A percentile compares a stretch with the other conserved stretches of the same genome.
phyloP scores from a whole-genome alignment of 2,113 vertebrate genomes.

The human region GRCh38 chr17:72451001-72451500 shows the following conservation, averaged over 20 bases:
- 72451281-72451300: no score
- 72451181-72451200: not conserved
- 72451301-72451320: not conserved
- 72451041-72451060: not conserved
- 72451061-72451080: accelerated
- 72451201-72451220: not conserved
- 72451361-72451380: not conserved
- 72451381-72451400: not conserved
- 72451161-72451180: not conserved
- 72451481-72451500: not conserved
- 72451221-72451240: not conserved
- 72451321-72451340: not conserved
- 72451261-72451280: not conserved
- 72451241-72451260: accelerated
- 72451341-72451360: not conserved
- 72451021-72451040: not conserved
- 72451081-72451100: not conserved
- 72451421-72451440: not conserved
- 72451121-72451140: not conserved
- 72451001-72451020: not conserved
- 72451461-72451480: not conserved
- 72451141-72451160: not conserved
- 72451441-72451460: not conserved
- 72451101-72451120: no score
- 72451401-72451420: not conserved